Base-by-base conservation (phyloP, 1,140 invertebrate genomes). In the Propsilocerus akamusi region DNA sequence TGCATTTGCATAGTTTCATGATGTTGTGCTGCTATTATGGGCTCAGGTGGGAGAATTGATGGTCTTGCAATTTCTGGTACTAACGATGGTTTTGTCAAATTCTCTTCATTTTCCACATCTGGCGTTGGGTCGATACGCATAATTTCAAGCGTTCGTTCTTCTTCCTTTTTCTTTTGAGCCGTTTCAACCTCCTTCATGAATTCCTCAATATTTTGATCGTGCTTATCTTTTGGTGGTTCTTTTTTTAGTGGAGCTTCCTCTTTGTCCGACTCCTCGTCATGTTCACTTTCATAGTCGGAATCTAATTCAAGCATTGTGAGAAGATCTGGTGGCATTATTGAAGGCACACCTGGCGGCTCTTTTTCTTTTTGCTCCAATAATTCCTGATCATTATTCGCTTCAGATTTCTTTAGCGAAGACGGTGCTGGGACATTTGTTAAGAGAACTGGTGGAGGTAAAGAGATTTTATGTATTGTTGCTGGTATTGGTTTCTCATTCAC, bases 141-240 rank as follows among this genome's bases (percentile, higher is more conserved):
- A 25, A 26, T 24, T 37, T 46, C 62, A 58, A 8, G 56, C 52
- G 17, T 64, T 59, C 20, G 54, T 54, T 79, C 74, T 12, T 71
- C 71, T 60, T 83, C 78, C 49, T 77, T 71, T 56, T 82, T 84
- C 54, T 78, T 80, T 56, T 86, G 83, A 0, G 85, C 83, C 37
- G 83, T 80, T 67, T 87, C 84, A 80, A 86, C 86, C 70, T 91
- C 87, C 60, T 86, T 84, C 81, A 90, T 90, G 58, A 89, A 90
- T 41, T 86, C 79, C 58, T 92, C 87, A n/a, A 90, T 83, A 60
- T 91, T 86, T 67, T 92, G 86, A 3, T 57, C 53, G 26, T 46
- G 56, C 41, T 54, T 55, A 51, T 46, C 56, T 58, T 14, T 50
- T 56, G 26, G 54, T 55, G 22, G 26, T 23, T 52, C 34, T 20